A percentile compares a stretch with the other conserved stretches of the same genome.
These are phyloP conservation scores for Struthio camelus DNA, from an alignment of 2,113 vertebrate species.

Conservation along the genomic window DNA sequence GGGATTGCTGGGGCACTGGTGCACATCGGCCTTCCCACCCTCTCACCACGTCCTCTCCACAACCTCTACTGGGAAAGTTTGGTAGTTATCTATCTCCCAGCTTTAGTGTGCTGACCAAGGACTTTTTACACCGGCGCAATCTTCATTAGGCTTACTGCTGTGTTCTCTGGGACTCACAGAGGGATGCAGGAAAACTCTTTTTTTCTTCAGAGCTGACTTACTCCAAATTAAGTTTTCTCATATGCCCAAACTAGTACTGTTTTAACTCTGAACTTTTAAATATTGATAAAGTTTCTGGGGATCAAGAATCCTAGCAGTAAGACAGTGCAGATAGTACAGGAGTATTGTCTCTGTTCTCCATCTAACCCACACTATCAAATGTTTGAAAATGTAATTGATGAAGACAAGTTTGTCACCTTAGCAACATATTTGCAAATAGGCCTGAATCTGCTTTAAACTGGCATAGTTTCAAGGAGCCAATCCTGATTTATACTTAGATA, in stretches of 20 bases:
- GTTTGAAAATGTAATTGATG: not conserved
- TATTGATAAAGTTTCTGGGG: not conserved
- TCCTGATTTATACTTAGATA: not conserved
- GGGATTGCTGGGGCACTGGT: not conserved
- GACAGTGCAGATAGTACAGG: not conserved
- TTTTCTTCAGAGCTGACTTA: not conserved
- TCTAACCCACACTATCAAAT: not conserved
- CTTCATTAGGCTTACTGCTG: not conserved
- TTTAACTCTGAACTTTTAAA: not conserved
- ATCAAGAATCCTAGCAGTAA: not conserved
- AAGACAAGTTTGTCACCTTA: not conserved
- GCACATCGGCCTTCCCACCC: accelerated
- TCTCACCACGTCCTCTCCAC: not conserved
- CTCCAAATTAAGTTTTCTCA: not conserved
- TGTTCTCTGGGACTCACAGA: not conserved
- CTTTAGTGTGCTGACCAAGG: not conserved
- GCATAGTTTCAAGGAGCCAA: not conserved
- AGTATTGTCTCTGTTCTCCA: not conserved
- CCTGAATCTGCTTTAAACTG: not conserved
- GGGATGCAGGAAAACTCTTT: not conserved
- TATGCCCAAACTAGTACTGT: not conserved
- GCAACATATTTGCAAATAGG: not conserved
- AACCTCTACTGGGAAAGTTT: not conserved
- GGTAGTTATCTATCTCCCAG: not conserved
- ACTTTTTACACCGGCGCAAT: not conserved